Evolutionary conservation across 2,888 invertebrate species (phyloP), one percentile per base, ranked within the genome.

Genomic region (Andrena camellia): DNA sequence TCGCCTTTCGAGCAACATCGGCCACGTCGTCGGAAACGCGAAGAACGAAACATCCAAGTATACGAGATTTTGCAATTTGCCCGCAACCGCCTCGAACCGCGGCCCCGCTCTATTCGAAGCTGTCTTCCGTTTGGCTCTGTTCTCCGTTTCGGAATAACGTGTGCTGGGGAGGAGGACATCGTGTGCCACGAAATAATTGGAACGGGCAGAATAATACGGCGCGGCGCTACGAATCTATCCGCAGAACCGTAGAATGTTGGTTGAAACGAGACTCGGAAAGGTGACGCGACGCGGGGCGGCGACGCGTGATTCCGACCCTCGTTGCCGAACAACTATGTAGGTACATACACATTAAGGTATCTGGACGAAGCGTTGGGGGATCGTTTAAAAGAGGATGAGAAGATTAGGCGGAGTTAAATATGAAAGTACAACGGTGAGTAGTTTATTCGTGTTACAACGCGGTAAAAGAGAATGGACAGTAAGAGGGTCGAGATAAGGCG

Each of bases 71-170:
- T 42, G 42, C 42, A 17, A 42, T 42, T 42, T 4, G 3, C 35
- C 35, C 8, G 33, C 33, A 8, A 33, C 8, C 33, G 33, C 33
- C 0, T n/a, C 33, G 33, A 33, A 33, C 33, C 7, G 7, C 6
- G 20, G 5, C n/a, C 10, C 10, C 17, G 5, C 2, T 6, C 4
- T 2, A 2, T 42, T 20, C 4, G n/a, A 17, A 17, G n/a, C 6
- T n/a, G 50, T 8, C n/a, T 31, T n/a, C 31, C 13, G 10, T 3
- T 62, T 57, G 35, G 72, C 71, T 81, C 85, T 82, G 85, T 80
- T 86, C 87, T 85, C 77, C 85, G 84, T 68, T 70, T 71, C 63
- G 79, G 74, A 81, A 62, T 54, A 78, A 82, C 68, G 33, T 67
- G 23, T 64, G 62, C 26, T 8, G 73, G 74, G 50, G 23, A 23